Conservation (phyloP, 2,113 vertebrate species). For the Perca schrenkii region DNA sequence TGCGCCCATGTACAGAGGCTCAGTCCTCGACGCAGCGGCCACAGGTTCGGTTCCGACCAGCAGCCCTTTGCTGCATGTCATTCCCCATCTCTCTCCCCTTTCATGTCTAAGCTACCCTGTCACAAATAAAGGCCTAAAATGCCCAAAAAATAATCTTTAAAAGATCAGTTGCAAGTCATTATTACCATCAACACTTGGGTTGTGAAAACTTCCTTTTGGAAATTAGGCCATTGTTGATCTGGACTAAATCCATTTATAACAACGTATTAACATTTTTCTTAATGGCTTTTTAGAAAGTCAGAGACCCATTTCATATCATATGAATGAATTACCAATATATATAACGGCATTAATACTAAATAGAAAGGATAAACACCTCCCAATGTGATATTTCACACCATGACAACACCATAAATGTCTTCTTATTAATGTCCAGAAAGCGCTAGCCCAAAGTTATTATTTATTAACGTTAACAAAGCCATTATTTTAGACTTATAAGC, state of each 20-base stretch:
- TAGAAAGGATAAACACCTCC: neutral
- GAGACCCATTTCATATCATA: slow-evolving; percentile 7
- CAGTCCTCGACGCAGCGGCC: too few relatives aligned
- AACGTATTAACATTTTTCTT: too few relatives aligned
- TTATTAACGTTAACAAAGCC: neutral
- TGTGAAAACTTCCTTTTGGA: neutral
- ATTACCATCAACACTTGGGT: neutral
- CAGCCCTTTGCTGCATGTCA: too few relatives aligned
- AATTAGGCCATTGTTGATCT: neutral
- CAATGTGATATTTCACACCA: neutral
- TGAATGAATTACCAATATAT: neutral
- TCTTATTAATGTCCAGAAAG: neutral
- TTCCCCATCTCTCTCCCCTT: too few relatives aligned
- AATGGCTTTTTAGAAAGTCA: neutral
- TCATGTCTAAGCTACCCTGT: too few relatives aligned
- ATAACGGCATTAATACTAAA: neutral
- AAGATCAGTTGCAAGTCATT: neutral
- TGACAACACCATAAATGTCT: too few relatives aligned
- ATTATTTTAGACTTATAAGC: neutral
- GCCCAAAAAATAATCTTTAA: too few relatives aligned
- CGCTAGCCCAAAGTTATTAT: neutral
- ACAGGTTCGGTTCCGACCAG: too few relatives aligned
- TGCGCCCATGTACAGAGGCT: too few relatives aligned
- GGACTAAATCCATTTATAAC: neutral
- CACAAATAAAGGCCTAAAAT: too few relatives aligned